A percentile compares a stretch with the other conserved stretches of the same genome.
These are phyloP conservation scores for Lepidocyrtoides sp. DNA, from an alignment of 2,888 invertebrate genomes.

Conservation along the genomic window DNA sequence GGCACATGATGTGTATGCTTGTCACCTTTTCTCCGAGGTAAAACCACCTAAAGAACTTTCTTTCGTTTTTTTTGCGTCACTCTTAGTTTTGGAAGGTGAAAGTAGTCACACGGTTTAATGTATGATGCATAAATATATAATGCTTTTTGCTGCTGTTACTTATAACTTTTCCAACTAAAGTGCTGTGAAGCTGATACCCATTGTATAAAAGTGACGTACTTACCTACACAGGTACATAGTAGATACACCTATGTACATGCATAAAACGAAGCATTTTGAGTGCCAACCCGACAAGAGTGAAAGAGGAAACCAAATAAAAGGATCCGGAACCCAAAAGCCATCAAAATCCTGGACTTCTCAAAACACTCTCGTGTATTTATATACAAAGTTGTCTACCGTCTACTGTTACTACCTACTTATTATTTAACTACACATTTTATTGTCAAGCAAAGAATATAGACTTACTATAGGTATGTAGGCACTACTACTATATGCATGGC, in stretches of 20 bases:
- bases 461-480: neutral
- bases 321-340: constrained; percentile 70
- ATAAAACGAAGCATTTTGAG: constrained; percentile 23
- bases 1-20: constrained; percentile 41
- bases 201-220: too few relatives aligned
- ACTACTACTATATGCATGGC: neutral
- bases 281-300: constrained; percentile 58
- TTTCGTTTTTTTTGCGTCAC: neutral
- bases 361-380: constrained; percentile 26
- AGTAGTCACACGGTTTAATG: neutral
- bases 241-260: neutral
- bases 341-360: constrained; percentile 64
- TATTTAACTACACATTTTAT: neutral
- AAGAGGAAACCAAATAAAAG: constrained; percentile 76
- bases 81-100: constrained; percentile 21
- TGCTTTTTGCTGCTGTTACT: too few relatives aligned
- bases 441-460: neutral
- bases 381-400: neutral
- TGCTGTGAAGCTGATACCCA: neutral
- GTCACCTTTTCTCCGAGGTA: constrained; percentile 39
- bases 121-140: neutral
- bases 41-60: neutral
- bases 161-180: too few relatives aligned
- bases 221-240: neutral
- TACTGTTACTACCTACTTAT: neutral